Evolutionary conservation across 2,888 invertebrate species (phyloP), one percentile per base, ranked within the genome.

Genomic region (Leucoma salicis): DNA sequence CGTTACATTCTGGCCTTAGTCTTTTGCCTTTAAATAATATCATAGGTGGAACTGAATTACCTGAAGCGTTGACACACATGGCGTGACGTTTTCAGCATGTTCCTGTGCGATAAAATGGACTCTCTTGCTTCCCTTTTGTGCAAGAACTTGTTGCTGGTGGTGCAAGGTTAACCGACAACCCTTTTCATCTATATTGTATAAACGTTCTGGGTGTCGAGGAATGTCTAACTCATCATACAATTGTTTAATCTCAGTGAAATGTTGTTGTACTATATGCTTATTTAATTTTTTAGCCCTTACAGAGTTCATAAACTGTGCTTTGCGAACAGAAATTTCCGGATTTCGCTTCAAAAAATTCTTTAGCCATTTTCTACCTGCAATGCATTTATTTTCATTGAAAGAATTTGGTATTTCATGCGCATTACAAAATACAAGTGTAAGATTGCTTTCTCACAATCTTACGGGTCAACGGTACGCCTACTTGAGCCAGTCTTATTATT

Each of bases 21-120:
- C 53, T 38, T 35, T 39, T 41, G 13, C 50, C 49, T 14, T 48
- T 46, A 14, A 54, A 54, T 10, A 53, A 10, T 24, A 31, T 53
- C 53, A 60, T 54, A 6, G 59, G 57, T 4, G 63, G 59, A 2
- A 58, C 31, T 8, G 53, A 8, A 10, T 18, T 42, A 2, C 59
- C 53, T 13, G 31, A 21, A 21, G 31, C 21, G 16, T 18, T 35
- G 11, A 35, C 55, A 39, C 59, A 61, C 15, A 32, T 31, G 1
- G 41, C 59, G 0, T 57, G 1, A 62, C 56, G 33, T 49, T 62
- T 54, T 62, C 54, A 5, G 53, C 58, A 42, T 57, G 59, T 38
- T 57, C 57, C 2, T 42, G 31, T 2, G 46, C 43, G 2, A 55
- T 25, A 24, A 47, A 18, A 33, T 60, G 58, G 1, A 57, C 55